Conservation (phyloP, 2,888 invertebrate species). For the Pecten maximus region DNA sequence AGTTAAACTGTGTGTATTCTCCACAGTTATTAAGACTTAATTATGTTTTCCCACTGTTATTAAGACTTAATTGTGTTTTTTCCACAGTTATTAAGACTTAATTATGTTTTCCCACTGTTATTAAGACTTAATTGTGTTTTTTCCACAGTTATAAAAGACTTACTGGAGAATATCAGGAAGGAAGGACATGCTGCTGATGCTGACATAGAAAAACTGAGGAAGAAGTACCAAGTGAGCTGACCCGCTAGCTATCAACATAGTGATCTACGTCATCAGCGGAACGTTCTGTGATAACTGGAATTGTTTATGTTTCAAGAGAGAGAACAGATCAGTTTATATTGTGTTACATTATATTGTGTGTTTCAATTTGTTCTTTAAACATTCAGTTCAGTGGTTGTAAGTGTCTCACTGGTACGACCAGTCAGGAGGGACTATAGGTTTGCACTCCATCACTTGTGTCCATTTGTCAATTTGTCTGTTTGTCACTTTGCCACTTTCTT, state of each 20-base stretch:
- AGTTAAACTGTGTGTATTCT: not conserved
- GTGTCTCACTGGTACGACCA: no score
- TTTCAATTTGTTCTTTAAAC: not conserved
- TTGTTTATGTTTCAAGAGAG: constrained; percentile 52
- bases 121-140: constrained; percentile 33
- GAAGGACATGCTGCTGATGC: constrained; percentile 51
- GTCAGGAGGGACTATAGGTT: no score
- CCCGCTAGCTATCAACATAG: not conserved
- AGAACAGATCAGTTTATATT: not conserved
- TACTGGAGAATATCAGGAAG: constrained; percentile 60
- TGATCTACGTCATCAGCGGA: constrained; percentile 40
- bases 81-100: not conserved
- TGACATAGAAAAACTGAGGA: constrained; percentile 59
- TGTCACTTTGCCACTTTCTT: no score
- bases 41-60: not conserved
- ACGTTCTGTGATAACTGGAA: constrained; percentile 56
- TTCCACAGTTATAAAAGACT: constrained; percentile 65
- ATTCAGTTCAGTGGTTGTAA: not conserved
- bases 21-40: not conserved
- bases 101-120: not conserved
- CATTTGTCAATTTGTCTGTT: no score
- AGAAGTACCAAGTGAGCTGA: constrained; percentile 63
- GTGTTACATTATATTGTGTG: not conserved
- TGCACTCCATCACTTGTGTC: no score
- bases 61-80: not conserved